phyloP scores from a whole-genome alignment of 2,113 vertebrate genomes.

The Coturnix japonica region DNA sequence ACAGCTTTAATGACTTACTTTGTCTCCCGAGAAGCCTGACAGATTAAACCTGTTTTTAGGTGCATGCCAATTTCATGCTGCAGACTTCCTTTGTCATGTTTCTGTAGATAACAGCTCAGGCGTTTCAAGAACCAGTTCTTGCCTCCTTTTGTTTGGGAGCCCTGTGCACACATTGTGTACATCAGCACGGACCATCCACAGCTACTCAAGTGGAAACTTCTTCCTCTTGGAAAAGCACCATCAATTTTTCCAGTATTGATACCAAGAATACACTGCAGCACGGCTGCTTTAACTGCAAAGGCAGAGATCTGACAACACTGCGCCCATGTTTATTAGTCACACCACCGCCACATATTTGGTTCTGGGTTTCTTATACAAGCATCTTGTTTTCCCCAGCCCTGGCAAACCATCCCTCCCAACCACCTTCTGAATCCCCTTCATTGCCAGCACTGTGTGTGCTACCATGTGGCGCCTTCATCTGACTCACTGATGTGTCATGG shows the following conservation, averaged over 20 bases:
- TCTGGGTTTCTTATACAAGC: background rate
- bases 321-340: background rate
- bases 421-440: background rate
- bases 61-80: background rate
- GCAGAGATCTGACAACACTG: background rate
- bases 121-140: background rate
- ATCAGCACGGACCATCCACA: background rate
- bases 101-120: background rate
- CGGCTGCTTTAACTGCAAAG: background rate
- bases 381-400: background rate
- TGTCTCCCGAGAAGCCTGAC: background rate
- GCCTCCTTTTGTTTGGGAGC: background rate
- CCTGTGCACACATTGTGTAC: background rate
- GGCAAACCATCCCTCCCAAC: background rate
- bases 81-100: background rate
- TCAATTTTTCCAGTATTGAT: conserved; percentile 11
- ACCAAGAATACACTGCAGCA: background rate
- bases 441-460: background rate
- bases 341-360: background rate
- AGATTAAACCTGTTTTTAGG: background rate
- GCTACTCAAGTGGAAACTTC: background rate
- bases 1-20: background rate
- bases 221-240: background rate
- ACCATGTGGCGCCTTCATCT: background rate
- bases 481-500: conserved; percentile 29